Percentiles rank a stretch among this genome's conserved stretches.
phyloP scores from a whole-genome alignment of 2,888 invertebrate genomes.

The Caenorhabditis angaria region DNA sequence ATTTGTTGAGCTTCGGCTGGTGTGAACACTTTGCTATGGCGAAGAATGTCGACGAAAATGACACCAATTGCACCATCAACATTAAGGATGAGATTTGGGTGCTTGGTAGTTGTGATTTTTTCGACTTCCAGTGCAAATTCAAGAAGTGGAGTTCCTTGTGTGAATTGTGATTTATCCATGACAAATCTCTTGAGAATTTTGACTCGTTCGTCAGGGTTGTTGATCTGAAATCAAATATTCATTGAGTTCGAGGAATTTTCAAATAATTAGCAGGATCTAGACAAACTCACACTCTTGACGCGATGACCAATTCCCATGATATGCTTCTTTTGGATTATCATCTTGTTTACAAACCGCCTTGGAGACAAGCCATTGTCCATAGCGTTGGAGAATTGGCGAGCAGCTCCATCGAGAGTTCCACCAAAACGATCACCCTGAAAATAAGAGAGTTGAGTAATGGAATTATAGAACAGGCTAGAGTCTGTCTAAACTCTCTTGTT shows the following conservation, averaged over 20 bases:
- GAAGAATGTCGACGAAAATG: slow-evolving; percentile 93
- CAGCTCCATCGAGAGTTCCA: slow-evolving; percentile 97
- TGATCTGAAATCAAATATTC: slow-evolving; percentile 78
- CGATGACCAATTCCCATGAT: slow-evolving; percentile 99
- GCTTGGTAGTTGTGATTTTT: slow-evolving; percentile 97
- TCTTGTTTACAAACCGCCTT: slow-evolving; percentile 97
- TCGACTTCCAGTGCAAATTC: slow-evolving; percentile 96
- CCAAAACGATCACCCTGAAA: slow-evolving; percentile 81
- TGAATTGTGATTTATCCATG: slow-evolving; percentile 81
- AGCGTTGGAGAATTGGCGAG: slow-evolving; percentile 93
- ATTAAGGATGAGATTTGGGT: slow-evolving; percentile 98
- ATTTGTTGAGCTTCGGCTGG: slow-evolving; percentile 96
- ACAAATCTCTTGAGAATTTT: slow-evolving; percentile 93
- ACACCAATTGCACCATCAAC: slow-evolving; percentile 98
- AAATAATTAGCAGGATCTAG: neutral
- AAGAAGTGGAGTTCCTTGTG: slow-evolving; percentile 88
- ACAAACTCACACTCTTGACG: slow-evolving; percentile 78
- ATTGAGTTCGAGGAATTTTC: neutral
- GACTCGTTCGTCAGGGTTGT: slow-evolving; percentile 97
- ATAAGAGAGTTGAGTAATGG: neutral
- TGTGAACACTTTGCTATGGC: slow-evolving; percentile 77
- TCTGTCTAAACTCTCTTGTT: too few species aligned
- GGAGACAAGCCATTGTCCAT: slow-evolving; percentile 83
- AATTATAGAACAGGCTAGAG: too few species aligned
- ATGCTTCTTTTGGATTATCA: slow-evolving; percentile 93